Percentiles rank a stretch among this genome's conserved stretches.
Conservation (phyloP, 2,888 invertebrate species). For the Eupithecia tripunctaria region DNA sequence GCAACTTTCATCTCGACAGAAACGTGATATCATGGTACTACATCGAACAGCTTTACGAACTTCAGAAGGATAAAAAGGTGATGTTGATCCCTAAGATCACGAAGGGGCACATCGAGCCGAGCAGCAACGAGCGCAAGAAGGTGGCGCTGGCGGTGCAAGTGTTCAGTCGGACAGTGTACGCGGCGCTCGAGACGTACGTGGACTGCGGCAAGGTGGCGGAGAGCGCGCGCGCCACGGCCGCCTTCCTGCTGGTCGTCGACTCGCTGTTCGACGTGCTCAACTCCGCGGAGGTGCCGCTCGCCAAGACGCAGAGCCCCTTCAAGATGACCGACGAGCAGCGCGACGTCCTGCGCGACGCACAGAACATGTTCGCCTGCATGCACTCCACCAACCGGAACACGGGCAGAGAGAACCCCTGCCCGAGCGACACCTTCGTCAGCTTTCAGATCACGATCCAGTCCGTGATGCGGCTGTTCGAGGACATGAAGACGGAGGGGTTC, state of each 20-base stretch:
- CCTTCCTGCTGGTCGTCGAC: constrained; percentile 44
- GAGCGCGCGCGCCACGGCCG: constrained; percentile 41
- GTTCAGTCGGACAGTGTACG: constrained; percentile 46
- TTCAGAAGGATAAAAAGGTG: constrained; percentile 42
- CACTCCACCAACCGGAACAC: constrained; percentile 45
- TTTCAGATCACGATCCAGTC: constrained; percentile 50
- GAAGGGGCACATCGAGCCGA: constrained; percentile 43
- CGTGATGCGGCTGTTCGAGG: constrained; percentile 45
- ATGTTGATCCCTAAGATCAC: constrained; percentile 46
- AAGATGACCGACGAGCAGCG: constrained; percentile 45
- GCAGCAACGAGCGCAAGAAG: constrained; percentile 44
- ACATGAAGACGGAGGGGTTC: constrained; percentile 41
- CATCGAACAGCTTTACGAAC: constrained; percentile 41
- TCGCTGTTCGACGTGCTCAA: constrained; percentile 47
- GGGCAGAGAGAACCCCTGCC: constrained; percentile 45
- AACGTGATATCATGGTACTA: constrained; percentile 33
- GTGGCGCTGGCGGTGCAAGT: constrained; percentile 42
- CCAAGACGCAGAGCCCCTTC: constrained; percentile 41
- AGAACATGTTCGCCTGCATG: constrained; percentile 47
- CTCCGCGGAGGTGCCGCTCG: constrained; percentile 28
- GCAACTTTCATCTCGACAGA: constrained; percentile 44
- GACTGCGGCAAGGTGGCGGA: constrained; percentile 41
- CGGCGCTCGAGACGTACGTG: constrained; percentile 43
- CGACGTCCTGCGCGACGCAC: constrained; percentile 43
- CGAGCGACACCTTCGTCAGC: constrained; percentile 47